Conservation (phyloP, 2,888 invertebrate genomes). For the Polymixis lichenea region DNA sequence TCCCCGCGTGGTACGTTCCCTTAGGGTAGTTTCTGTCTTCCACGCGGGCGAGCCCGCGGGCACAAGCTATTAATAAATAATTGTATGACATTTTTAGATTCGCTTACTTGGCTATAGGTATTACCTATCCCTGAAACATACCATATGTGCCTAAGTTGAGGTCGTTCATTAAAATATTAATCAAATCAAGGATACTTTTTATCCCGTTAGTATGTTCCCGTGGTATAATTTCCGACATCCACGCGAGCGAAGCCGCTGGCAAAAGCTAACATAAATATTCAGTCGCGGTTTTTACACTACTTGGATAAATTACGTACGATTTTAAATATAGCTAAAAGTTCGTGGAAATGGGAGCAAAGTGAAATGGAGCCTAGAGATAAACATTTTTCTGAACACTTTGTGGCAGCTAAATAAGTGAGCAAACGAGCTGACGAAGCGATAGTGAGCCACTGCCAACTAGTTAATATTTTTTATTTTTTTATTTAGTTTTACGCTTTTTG, state of each 20-base stretch:
- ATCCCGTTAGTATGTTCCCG: too few relatives aligned
- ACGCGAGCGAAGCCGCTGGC: too few relatives aligned
- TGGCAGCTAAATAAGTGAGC: constrained; percentile 36
- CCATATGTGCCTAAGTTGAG: neutral
- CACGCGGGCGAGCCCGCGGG: too few relatives aligned
- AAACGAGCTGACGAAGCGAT: constrained; percentile 26
- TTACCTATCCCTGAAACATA: neutral
- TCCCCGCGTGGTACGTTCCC: too few relatives aligned
- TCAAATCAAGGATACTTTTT: too few relatives aligned
- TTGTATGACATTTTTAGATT: neutral
- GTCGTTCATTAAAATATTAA: neutral
- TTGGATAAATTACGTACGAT: constrained; percentile 13
- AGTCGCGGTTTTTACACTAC: constrained; percentile 1
- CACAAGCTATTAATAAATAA: too few relatives aligned
- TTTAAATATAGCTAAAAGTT: constrained; percentile 38
- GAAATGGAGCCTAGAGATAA: constrained; percentile 58
- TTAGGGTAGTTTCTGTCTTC: too few relatives aligned
- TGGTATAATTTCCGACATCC: too few relatives aligned
- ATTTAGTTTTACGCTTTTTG: neutral
- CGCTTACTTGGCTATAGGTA: neutral
- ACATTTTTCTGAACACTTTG: constrained; percentile 48
- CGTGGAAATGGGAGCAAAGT: constrained; percentile 30
- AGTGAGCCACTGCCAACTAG: neutral
- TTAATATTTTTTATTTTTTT: constrained; percentile 10
- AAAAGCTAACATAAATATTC: constrained; percentile 28